phyloP scores from a whole-genome alignment of 1,140 invertebrate species.

The Drosophila lowei region DNA sequence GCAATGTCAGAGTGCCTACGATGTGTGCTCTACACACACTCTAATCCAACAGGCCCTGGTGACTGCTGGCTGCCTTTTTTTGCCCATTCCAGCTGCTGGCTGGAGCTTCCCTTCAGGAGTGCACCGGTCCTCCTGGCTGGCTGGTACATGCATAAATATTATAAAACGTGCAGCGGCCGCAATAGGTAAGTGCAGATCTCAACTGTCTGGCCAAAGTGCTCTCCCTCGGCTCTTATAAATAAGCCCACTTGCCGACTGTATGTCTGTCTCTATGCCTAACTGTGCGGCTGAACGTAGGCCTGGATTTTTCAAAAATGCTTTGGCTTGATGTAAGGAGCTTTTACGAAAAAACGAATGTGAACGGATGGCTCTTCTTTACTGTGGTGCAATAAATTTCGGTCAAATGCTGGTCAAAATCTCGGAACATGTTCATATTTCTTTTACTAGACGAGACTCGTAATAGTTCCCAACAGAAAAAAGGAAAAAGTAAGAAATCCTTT shows the following conservation, averaged over 20 bases:
- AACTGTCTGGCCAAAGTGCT: slow-evolving; percentile 63
- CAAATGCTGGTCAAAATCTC: slow-evolving; percentile 32
- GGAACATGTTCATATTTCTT: background rate
- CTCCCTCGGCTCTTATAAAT: slow-evolving; percentile 58
- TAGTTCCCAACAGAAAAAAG: background rate
- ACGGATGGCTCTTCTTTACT: background rate
- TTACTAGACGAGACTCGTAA: too few species aligned
- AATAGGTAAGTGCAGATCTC: slow-evolving; percentile 61
- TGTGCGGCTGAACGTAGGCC: slow-evolving; percentile 25
- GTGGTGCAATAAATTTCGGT: slow-evolving; percentile 26
- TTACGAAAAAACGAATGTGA: slow-evolving; percentile 58
- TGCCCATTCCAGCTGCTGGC: slow-evolving; percentile 7
- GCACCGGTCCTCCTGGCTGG: slow-evolving; percentile 37
- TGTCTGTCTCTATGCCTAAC: slow-evolving; percentile 12
- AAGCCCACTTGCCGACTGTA: slow-evolving; percentile 63
- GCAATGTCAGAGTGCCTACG: slow-evolving; percentile 41
- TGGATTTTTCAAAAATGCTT: slow-evolving; percentile 47
- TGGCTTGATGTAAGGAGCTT: slow-evolving; percentile 51
- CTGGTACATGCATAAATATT: slow-evolving; percentile 75
- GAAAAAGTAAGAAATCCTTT: too few species aligned
- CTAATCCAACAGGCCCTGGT: slow-evolving; percentile 3
- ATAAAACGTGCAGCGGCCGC: slow-evolving; percentile 69
- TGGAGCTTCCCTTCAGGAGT: slow-evolving; percentile 20
- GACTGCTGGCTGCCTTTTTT: background rate
- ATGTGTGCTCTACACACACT: slow-evolving; percentile 39